A percentile compares a stretch with the other conserved stretches of the same genome.
Evolutionary conservation across 2,797 vertebrate genomes (phyloP).

Genomic region (Leuciscus waleckii): DNA sequence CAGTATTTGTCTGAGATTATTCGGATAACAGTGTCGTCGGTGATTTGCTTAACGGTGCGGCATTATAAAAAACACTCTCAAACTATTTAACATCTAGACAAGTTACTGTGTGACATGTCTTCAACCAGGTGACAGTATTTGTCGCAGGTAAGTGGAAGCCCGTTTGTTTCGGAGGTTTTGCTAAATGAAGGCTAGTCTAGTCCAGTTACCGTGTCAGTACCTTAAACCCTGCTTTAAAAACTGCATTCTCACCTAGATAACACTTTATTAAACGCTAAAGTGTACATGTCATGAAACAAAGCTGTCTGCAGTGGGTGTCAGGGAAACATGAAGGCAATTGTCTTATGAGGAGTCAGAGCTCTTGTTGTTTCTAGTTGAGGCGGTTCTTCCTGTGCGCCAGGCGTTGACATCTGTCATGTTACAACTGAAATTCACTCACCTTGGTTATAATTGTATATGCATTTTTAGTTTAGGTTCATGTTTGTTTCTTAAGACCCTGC

Average conservation of each 20-base stretch:
- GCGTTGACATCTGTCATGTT: neutral
- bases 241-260: neutral
- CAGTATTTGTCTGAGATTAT: slow-evolving; percentile 47
- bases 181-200: slow-evolving; percentile 32
- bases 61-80: neutral
- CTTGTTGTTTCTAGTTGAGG: neutral
- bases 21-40: slow-evolving; percentile 4
- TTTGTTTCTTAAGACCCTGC: neutral
- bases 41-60: neutral
- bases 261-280: neutral
- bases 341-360: neutral
- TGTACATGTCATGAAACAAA: neutral
- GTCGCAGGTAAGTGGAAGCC: neutral
- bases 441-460: neutral
- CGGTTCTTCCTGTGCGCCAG: slow-evolving; percentile 4
- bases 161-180: slow-evolving; percentile 18
- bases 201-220: neutral
- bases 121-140: slow-evolving; percentile 22
- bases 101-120: slow-evolving; percentile 12
- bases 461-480: too few relatives aligned
- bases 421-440: neutral
- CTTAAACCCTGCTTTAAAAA: neutral
- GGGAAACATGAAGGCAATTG: neutral
- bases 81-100: slow-evolving; percentile 32
- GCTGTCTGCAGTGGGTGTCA: neutral